Conservation (phyloP, 2,113 vertebrate genomes). For the western clawed frog (Xenopus tropicalis) region DNA sequence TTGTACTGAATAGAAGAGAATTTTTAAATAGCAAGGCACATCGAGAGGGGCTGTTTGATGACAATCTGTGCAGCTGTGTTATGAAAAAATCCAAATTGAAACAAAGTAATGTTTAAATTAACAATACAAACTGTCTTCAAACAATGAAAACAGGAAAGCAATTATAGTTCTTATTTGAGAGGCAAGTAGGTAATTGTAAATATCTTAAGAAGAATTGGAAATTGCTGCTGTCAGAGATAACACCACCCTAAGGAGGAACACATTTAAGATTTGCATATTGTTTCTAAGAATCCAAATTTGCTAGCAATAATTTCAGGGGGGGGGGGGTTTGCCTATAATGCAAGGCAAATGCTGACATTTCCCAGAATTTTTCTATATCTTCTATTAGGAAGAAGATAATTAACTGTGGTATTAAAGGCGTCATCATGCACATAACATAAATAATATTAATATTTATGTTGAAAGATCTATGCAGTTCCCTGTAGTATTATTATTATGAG, state of each 20-base stretch:
- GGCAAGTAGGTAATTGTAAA: conserved; percentile 26
- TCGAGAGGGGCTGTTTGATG: conserved; percentile 19
- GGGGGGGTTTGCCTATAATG: background rate
- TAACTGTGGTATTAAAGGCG: background rate
- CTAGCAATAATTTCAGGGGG: no score
- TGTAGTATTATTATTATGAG: background rate
- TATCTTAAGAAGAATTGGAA: conserved; percentile 23
- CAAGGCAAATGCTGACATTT: background rate
- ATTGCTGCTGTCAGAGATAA: conserved; percentile 14
- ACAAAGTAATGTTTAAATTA: conserved; percentile 39
- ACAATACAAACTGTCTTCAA: conserved; percentile 30
- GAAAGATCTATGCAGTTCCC: background rate
- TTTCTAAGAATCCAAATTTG: background rate
- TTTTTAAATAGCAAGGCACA: background rate
- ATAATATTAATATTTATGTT: background rate
- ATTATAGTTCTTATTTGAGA: conserved; percentile 33
- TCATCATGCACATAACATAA: background rate
- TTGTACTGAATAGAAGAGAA: background rate
- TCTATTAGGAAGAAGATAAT: background rate
- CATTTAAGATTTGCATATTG: conserved; percentile 6
- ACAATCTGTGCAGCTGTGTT: conserved; percentile 29
- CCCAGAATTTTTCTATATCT: conserved; percentile 19
- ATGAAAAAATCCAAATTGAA: conserved; percentile 33
- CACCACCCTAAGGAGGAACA: conserved; percentile 21
- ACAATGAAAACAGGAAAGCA: conserved; percentile 22